These are phyloP conservation scores for Pheucticus melanocephalus DNA, from an alignment of 2,113 vertebrate species.

Conservation along the genomic window DNA sequence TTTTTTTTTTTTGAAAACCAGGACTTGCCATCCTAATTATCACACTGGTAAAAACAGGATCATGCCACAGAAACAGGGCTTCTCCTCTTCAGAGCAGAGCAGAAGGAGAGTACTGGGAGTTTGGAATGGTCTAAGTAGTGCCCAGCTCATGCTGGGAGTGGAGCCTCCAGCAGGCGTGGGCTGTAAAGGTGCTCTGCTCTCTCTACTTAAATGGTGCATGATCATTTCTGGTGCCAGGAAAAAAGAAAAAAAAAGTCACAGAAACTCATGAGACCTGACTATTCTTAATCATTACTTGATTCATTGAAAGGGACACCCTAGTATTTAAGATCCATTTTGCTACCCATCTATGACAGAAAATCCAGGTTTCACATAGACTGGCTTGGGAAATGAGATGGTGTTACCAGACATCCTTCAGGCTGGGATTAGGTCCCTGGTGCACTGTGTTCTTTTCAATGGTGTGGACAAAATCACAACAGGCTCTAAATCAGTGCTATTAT, in stretches of 20 bases:
- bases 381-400: not conserved
- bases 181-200: not conserved
- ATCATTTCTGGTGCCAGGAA: accelerated
- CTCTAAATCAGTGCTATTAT: not conserved
- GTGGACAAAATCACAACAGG: not conserved
- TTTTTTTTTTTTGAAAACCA: not conserved
- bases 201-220: not conserved
- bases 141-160: not conserved
- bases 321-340: not conserved
- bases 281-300: not conserved
- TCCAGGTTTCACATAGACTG: not conserved
- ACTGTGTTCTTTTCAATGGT: not conserved
- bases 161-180: not conserved
- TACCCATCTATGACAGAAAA: not conserved
- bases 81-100: not conserved
- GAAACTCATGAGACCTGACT: not conserved
- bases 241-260: not conserved
- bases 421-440: not conserved
- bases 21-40: not conserved
- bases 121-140: not conserved
- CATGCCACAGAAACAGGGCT: not conserved
- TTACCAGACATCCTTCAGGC: not conserved
- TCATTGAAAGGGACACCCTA: not conserved
- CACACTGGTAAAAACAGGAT: not conserved
- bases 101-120: not conserved